Evolutionary conservation across 2,888 invertebrate genomes (phyloP).

Genomic region (Cantharis rustica): DNA sequence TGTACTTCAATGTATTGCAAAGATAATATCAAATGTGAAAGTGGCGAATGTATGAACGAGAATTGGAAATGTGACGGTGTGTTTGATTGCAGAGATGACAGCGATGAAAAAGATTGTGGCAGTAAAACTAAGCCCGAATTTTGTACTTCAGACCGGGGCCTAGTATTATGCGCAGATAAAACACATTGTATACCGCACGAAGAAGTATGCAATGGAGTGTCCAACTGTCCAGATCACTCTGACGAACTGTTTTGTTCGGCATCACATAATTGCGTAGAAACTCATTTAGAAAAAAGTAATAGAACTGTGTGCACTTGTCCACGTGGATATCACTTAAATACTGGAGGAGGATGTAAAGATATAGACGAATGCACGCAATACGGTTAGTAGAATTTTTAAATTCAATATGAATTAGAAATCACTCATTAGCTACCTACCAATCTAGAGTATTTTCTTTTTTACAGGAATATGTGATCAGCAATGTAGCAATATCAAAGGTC

Average conservation of each 20-base stretch:
- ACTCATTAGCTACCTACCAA: too few species aligned
- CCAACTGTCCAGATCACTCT: conserved; percentile 65
- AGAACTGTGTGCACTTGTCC: conserved; percentile 66
- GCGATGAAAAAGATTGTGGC: conserved; percentile 72
- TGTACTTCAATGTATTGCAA: not conserved
- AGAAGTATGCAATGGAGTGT: conserved; percentile 61
- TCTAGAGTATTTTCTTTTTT: conserved; percentile 8
- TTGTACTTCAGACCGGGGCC: conserved; percentile 58
- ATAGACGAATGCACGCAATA: conserved; percentile 67
- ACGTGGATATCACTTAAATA: conserved; percentile 51
- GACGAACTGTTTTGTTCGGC: conserved; percentile 61
- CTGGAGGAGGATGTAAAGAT: conserved; percentile 60
- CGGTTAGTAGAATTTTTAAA: conserved; percentile 57
- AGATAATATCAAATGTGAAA: not conserved
- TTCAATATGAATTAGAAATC: too few species aligned
- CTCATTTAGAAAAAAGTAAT: conserved; percentile 52
- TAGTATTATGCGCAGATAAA: conserved; percentile 61
- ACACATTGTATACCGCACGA: conserved; percentile 60
- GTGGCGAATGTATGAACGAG: not conserved
- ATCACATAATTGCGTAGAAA: conserved; percentile 52
- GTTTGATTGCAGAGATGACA: conserved; percentile 75
- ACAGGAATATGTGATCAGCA: conserved; percentile 67
- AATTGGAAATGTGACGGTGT: conserved; percentile 72
- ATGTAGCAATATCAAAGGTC: conserved; percentile 65
- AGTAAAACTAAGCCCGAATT: conserved; percentile 32